Evolutionary conservation across 2,888 invertebrate genomes (phyloP).

Genomic region (Platycheirus rosarum): DNA sequence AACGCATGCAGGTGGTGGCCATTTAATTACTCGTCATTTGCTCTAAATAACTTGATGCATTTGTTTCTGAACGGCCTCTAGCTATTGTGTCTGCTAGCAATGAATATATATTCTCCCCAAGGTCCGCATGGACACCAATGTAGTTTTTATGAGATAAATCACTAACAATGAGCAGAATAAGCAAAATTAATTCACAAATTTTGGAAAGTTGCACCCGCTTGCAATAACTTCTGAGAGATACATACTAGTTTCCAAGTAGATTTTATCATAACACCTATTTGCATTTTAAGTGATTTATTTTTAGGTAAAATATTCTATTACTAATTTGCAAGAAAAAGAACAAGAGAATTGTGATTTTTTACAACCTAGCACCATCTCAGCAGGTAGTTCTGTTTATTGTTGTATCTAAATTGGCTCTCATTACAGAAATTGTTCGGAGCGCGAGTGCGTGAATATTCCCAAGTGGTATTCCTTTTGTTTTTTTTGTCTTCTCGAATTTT

Average conservation of each 20-base stretch:
- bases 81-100: constrained; percentile 58
- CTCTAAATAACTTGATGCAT: constrained; percentile 53
- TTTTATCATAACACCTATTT: constrained; percentile 58
- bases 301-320: constrained; percentile 14
- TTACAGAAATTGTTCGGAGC: constrained; percentile 23
- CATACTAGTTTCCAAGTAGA: constrained; percentile 43
- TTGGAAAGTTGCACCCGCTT: constrained; percentile 68
- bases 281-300: constrained; percentile 61
- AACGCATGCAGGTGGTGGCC: constrained; percentile 51
- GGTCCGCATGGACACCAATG: constrained; percentile 12
- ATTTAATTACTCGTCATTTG: constrained; percentile 64
- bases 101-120: constrained; percentile 49
- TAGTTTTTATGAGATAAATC: too few relatives aligned
- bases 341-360: constrained; percentile 47
- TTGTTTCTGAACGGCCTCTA: constrained; percentile 46
- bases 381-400: constrained; percentile 3
- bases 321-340: constrained; percentile 32
- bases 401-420: constrained; percentile 17
- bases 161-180: constrained; percentile 17
- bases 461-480: constrained; percentile 29
- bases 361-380: neutral
- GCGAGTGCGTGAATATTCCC: constrained; percentile 53
- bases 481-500: constrained; percentile 19
- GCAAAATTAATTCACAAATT: constrained; percentile 10
- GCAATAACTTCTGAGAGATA: constrained; percentile 48